Percentiles rank a stretch among this genome's conserved stretches.
Conservation (phyloP, 2,888 invertebrate genomes). For the Mayetiola destructor region DNA sequence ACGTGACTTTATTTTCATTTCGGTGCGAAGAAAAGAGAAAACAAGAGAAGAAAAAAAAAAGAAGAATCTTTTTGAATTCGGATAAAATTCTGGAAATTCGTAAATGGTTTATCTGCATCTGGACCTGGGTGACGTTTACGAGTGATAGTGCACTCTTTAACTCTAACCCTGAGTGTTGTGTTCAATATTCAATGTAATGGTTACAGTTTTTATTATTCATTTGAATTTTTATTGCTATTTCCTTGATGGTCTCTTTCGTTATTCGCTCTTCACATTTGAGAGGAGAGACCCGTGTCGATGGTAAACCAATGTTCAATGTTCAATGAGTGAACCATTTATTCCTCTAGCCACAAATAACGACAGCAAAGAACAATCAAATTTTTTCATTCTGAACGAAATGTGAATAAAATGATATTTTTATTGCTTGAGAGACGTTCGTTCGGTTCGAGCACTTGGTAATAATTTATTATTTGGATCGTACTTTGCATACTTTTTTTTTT, state of each 20-base stretch:
- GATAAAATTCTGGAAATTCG: neutral
- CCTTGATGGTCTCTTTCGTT: neutral
- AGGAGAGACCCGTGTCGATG: neutral
- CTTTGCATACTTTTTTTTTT: too few relatives aligned
- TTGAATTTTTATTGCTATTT: neutral
- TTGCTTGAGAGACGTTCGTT: too few relatives aligned
- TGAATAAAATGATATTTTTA: too few relatives aligned
- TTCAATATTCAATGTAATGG: too few relatives aligned
- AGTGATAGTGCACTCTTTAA: neutral
- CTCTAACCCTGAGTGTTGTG: neutral
- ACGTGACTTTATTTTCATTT: slow-evolving; percentile 2
- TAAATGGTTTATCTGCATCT: neutral
- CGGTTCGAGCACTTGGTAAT: too few relatives aligned
- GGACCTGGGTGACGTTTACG: neutral
- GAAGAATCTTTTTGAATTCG: neutral
- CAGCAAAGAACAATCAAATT: too few relatives aligned
- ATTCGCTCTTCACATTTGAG: slow-evolving; percentile 1
- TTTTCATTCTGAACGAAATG: too few relatives aligned
- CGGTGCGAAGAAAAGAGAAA: neutral
- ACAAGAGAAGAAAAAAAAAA: too few relatives aligned
- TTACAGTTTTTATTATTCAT: neutral
- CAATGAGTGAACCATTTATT: too few relatives aligned
- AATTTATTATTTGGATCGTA: too few relatives aligned
- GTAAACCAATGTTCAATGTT: too few relatives aligned
- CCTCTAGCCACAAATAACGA: too few relatives aligned